phyloP scores from a whole-genome alignment of 2,113 vertebrate species.

The Hyaena hyaena region DNA sequence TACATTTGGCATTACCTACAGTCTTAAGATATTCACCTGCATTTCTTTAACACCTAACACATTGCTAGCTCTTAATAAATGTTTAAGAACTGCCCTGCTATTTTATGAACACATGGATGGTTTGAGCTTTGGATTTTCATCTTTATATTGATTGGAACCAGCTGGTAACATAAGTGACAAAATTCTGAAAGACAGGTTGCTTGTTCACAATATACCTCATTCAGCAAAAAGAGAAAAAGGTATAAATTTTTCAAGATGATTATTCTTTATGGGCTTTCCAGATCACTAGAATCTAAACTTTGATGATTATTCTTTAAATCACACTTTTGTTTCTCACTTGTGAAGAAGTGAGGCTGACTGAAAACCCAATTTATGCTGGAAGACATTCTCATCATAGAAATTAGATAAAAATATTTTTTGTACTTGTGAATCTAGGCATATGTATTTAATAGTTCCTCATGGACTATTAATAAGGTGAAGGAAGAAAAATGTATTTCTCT shows the following conservation, averaged over 20 bases:
- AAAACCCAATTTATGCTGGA: constrained; percentile 19
- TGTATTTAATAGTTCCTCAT: background rate
- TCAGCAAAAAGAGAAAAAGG: constrained; percentile 20
- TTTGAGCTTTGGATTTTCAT: constrained; percentile 54
- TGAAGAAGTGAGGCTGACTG: background rate
- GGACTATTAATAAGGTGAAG: background rate
- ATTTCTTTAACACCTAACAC: constrained; percentile 59
- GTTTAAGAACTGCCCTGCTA: constrained; percentile 1
- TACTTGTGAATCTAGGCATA: background rate
- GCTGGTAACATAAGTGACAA: constrained; percentile 60
- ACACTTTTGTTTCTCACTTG: constrained; percentile 47
- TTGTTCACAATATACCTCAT: constrained; percentile 58
- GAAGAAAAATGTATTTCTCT: background rate
- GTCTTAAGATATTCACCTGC: constrained; percentile 11
- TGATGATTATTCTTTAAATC: constrained; percentile 36
- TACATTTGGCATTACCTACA: background rate
- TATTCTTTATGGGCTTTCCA: constrained; percentile 52
- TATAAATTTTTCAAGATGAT: constrained; percentile 53
- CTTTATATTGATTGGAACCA: constrained; percentile 57
- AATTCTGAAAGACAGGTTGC: constrained; percentile 62
- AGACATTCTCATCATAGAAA: background rate
- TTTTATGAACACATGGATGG: constrained; percentile 40
- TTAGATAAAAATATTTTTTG: constrained; percentile 33
- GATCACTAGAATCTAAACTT: background rate
- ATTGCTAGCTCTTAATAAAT: constrained; percentile 24